phyloP scores from a whole-genome alignment of 1,140 invertebrate species.

The Tetragonula clypearis region DNA sequence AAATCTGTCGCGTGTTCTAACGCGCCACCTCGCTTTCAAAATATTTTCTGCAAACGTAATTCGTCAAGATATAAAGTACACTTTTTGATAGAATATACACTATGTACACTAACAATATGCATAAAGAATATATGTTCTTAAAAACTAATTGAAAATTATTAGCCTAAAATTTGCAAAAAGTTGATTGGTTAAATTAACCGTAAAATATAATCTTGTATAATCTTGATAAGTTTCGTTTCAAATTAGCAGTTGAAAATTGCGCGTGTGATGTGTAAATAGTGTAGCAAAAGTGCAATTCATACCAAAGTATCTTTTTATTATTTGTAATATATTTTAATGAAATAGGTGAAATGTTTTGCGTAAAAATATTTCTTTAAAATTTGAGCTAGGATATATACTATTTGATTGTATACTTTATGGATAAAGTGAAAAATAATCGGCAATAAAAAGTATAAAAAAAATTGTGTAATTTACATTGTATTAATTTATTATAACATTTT shows the following conservation, averaged over 20 bases:
- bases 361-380: neutral
- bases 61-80: neutral
- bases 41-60: neutral
- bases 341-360: neutral
- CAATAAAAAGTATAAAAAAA: neutral
- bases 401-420: neutral
- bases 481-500: neutral
- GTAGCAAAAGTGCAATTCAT: slow-evolving; percentile 39
- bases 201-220: neutral
- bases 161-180: neutral
- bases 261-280: neutral
- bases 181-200: neutral
- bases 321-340: neutral
- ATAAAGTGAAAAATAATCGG: neutral
- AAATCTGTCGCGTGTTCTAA: neutral
- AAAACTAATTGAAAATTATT: neutral
- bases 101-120: neutral
- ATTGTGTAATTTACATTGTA: neutral
- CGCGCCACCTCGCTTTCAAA: neutral
- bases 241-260: neutral
- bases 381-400: neutral
- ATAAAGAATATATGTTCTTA: neutral
- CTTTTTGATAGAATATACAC: neutral
- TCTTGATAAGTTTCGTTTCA: no score
- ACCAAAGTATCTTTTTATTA: neutral